phyloP scores from a whole-genome alignment of 2,113 vertebrate species.

The Labrus mixtus region DNA sequence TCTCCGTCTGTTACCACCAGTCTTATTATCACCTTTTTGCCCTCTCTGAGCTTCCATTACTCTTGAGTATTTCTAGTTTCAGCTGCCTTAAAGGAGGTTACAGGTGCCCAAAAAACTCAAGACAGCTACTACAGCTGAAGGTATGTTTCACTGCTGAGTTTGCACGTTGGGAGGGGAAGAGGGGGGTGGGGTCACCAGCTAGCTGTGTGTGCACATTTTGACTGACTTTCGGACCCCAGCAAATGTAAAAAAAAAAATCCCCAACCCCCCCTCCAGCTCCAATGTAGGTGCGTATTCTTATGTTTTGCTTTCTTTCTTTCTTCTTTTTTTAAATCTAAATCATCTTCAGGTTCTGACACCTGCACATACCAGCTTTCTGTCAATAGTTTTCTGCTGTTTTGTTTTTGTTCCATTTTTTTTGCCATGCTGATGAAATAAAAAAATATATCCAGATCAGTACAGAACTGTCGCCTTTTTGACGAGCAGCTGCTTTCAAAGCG shows the following conservation, averaged over 20 bases:
- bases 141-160: constrained; percentile 59
- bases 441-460: constrained; percentile 77
- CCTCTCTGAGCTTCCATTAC: constrained; percentile 72
- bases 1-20: constrained; percentile 53
- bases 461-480: constrained; percentile 73
- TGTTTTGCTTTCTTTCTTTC: no score
- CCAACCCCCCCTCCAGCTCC: constrained; percentile 34
- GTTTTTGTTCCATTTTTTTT: constrained; percentile 58
- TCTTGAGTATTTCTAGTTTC: constrained; percentile 71
- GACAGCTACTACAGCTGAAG: constrained; percentile 44
- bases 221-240: constrained; percentile 73
- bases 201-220: constrained; percentile 64
- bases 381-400: constrained; percentile 63
- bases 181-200: constrained; percentile 20
- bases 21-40: constrained; percentile 31
- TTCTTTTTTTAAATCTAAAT: constrained; percentile 19
- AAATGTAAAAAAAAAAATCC: constrained; percentile 66
- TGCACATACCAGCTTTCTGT: constrained; percentile 41
- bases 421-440: constrained; percentile 83
- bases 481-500: not conserved
- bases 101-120: constrained; percentile 47
- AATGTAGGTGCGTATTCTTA: constrained; percentile 57
- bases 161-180: constrained; percentile 49
- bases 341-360: constrained; percentile 36
- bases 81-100: constrained; percentile 65